Evolutionary conservation across 2,113 vertebrate genomes (phyloP).

Genomic region (Eulemur macaco): DNA sequence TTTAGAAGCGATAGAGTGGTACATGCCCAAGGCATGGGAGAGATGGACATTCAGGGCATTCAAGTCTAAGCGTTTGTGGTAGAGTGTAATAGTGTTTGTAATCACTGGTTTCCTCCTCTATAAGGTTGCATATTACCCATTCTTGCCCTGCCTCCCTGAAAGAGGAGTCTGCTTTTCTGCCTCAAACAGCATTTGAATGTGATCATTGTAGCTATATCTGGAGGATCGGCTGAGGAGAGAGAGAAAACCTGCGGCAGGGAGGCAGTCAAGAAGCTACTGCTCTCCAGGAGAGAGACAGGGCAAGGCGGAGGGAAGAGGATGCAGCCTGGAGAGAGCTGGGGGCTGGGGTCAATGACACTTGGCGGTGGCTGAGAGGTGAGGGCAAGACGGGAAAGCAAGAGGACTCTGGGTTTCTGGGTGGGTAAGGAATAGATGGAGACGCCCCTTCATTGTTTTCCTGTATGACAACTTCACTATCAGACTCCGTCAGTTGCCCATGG

Average conservation of each 20-base stretch:
- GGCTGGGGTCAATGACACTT: not conserved
- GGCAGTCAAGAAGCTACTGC: not conserved
- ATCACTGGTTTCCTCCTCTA: not conserved
- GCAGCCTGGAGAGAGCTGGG: not conserved
- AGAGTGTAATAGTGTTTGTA: not conserved
- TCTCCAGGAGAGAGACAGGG: not conserved
- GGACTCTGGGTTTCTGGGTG: not conserved
- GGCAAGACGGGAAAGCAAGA: not conserved
- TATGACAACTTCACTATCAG: not conserved
- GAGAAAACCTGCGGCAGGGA: not conserved
- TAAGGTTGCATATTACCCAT: rapidly evolving
- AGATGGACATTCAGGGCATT: not conserved
- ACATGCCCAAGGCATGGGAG: not conserved
- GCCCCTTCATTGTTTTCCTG: not conserved
- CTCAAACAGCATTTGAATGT: not conserved
- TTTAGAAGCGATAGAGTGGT: not conserved
- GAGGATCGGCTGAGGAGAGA: not conserved
- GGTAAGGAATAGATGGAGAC: not conserved
- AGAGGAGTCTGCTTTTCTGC: not conserved
- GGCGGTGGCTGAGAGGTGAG: not conserved
- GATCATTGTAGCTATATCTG: not conserved
- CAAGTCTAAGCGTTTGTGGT: not conserved
- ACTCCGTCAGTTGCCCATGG: not conserved
- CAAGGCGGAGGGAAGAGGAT: not conserved
- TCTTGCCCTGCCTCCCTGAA: not conserved